phyloP scores from a whole-genome alignment of 2,888 invertebrate species.

The Mythimna impura region DNA sequence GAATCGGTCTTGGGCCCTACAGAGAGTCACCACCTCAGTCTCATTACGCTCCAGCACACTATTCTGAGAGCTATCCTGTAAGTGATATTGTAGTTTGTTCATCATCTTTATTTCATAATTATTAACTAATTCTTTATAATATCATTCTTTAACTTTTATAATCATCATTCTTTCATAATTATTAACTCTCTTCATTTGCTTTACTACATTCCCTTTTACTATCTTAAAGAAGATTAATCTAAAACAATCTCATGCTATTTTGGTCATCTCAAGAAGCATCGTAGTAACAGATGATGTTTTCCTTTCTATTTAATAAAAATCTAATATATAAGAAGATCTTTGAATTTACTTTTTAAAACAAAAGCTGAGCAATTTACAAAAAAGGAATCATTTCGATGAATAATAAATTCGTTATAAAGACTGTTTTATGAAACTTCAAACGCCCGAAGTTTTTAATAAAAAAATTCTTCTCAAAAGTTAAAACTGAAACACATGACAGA shows the following conservation, averaged over 20 bases:
- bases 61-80: constrained; percentile 84
- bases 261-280: too few species aligned
- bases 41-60: constrained; percentile 84
- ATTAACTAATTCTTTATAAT: too few species aligned
- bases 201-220: neutral
- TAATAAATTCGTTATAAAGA: neutral
- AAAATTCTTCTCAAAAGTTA: constrained; percentile 19
- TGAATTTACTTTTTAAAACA: too few species aligned
- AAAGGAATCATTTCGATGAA: neutral
- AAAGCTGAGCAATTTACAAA: neutral
- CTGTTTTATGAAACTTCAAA: neutral
- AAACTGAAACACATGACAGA: constrained; percentile 28
- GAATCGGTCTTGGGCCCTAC: constrained; percentile 93
- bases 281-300: too few species aligned
- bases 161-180: neutral
- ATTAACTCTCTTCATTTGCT: neutral
- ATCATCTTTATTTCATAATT: neutral
- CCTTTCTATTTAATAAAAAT: too few species aligned
- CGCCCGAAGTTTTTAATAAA: constrained; percentile 19
- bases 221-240: too few species aligned
- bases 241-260: too few species aligned
- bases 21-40: constrained; percentile 80
- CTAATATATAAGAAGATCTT: too few species aligned
- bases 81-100: constrained; percentile 60
- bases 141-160: too few species aligned